Evolutionary conservation across 2,113 vertebrate species (phyloP), one percentile per base, ranked within the genome.

Genomic region (Cebus imitator): DNA sequence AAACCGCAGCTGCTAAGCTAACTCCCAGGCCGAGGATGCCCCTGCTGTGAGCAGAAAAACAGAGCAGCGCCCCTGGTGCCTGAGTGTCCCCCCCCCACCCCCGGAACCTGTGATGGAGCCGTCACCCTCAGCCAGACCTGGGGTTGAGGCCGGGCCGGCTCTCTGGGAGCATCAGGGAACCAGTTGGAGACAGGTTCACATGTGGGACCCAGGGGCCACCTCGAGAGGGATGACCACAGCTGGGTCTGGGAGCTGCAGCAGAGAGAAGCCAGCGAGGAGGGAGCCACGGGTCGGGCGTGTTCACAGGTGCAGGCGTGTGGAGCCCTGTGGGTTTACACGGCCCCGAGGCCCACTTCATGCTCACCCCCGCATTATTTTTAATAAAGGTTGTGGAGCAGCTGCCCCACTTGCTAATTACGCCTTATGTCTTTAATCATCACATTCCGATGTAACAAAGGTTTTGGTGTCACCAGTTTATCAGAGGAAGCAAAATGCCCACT

Each of bases 311-410:
- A 1, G 23, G 70, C 2, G 37, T 8, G 70, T 5, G 27, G 61
- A 68, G 66, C 66, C 32, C 3, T 3, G 5, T 4, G 3, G 45
- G 23, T 9, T 50, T 48, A 12, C 3, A 45, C 0, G 3, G 70
- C 70, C 87, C 0, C 0, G 5, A 76, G 82, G 70, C 70, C 25
- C 2, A 0, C 25, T 7, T 25, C 8, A 1, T 8, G 21, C 21
- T 8, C 20, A 6, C n/a, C 66, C 40, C 0, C 3, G 16, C 32
- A 3, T 30, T 35, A 10, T 27, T 23, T 12, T 57, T 57, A 43
- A 8, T 2, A 32, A 45, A 43, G 37, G 20, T 4, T 76, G 58
- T 14, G 12, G 40, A 91, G 57, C 37, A 18, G 4, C 45, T 18
- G 78, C 58, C n/a, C 45, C 17, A 58, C 37, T 86, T 20, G 17